A percentile compares a stretch with the other conserved stretches of the same genome.
phyloP scores from a whole-genome alignment of 2,113 vertebrate genomes.

The Macaca mulatta region DNA sequence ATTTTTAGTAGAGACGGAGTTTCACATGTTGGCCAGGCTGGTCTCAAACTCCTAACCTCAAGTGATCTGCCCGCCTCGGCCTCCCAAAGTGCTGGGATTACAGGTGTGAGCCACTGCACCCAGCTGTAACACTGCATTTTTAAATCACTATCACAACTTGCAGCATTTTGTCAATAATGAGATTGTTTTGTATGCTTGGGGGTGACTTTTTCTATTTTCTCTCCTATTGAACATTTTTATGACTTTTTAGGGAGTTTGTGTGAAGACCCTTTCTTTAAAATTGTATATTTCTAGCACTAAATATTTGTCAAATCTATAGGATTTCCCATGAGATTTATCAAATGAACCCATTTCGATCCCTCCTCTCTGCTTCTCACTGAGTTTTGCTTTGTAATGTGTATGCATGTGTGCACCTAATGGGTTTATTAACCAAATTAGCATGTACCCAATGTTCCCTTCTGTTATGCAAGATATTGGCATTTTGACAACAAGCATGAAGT shows the following conservation, averaged over 20 bases:
- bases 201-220: slow-evolving; percentile 41
- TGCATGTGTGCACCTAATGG: slow-evolving; percentile 32
- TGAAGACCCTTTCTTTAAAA: slow-evolving; percentile 31
- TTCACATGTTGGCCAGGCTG: too few species aligned
- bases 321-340: not conserved
- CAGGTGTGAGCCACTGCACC: too few species aligned
- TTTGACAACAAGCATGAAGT: slow-evolving; percentile 60
- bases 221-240: slow-evolving; percentile 47
- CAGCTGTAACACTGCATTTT: not conserved
- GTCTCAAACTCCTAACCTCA: too few species aligned
- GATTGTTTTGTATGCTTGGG: not conserved
- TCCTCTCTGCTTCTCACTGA: not conserved
- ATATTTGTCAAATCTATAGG: slow-evolving; percentile 24
- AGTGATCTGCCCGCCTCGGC: too few species aligned
- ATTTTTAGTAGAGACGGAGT: too few species aligned
- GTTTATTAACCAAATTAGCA: slow-evolving; percentile 66
- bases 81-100: too few species aligned
- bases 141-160: slow-evolving; percentile 22
- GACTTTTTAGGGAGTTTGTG: slow-evolving; percentile 49
- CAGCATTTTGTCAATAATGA: slow-evolving; percentile 28
- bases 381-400: not conserved
- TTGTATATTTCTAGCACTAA: slow-evolving; percentile 13
- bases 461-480: slow-evolving; percentile 53
- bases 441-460: slow-evolving; percentile 47
- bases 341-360: not conserved